These are phyloP conservation scores for Hydriomena furcata DNA, from an alignment of 2,888 invertebrate species.

Conservation along the genomic window DNA sequence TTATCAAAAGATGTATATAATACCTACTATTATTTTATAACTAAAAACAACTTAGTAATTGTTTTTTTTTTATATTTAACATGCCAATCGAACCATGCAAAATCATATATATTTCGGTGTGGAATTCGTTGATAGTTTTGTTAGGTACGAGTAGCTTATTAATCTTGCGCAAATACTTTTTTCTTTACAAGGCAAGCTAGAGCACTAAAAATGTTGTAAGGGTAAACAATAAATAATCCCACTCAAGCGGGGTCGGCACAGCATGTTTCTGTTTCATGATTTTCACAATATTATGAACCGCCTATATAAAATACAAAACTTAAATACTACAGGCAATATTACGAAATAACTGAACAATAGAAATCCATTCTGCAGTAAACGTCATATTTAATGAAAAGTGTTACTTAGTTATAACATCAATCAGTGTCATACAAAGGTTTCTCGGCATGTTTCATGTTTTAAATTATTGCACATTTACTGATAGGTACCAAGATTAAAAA, in stretches of 20 bases:
- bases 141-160: no score
- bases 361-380: neutral
- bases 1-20: no score
- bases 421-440: conserved; percentile 3
- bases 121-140: neutral
- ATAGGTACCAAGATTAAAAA: neutral
- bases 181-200: conserved; percentile 4
- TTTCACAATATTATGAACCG: neutral
- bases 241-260: no score
- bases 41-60: no score
- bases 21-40: no score
- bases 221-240: no score
- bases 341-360: conserved; percentile 1
- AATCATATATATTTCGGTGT: neutral
- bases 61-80: no score
- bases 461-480: neutral
- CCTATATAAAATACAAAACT: neutral
- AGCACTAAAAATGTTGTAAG: conserved; percentile 3
- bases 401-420: neutral
- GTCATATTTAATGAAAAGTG: neutral
- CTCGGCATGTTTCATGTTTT: conserved; percentile 5
- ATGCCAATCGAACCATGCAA: neutral
- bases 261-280: no score
- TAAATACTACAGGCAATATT: neutral
- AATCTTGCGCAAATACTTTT: conserved; percentile 7